These are phyloP conservation scores for Phylloscopus trochiloides DNA, from an alignment of 2,113 vertebrate genomes.

Conservation along the genomic window DNA sequence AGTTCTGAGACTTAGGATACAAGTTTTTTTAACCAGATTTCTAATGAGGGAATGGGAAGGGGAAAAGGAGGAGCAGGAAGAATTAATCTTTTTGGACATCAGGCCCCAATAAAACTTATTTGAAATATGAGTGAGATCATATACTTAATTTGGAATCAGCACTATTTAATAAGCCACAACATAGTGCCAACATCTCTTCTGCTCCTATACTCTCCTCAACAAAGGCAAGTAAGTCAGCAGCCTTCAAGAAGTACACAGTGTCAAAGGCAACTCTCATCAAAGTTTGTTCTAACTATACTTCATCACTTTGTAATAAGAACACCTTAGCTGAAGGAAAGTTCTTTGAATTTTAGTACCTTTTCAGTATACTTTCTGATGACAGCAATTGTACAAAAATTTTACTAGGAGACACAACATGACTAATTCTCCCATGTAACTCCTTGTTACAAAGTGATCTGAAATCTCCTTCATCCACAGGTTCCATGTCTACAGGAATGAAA, in stretches of 20 bases:
- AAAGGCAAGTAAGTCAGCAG: neutral
- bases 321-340: neutral
- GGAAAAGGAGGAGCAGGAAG: neutral
- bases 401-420: conserved; percentile 83
- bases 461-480: conserved; percentile 25
- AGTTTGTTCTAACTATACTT: neutral
- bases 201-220: neutral
- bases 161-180: neutral
- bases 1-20: neutral
- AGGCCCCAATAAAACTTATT: neutral
- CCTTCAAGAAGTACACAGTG: neutral
- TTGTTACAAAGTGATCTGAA: conserved; percentile 49
- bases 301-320: neutral
- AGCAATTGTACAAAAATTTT: conserved; percentile 84
- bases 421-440: conserved; percentile 77
- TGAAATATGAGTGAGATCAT: neutral
- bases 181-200: neutral
- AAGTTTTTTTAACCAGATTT: neutral
- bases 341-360: conserved; percentile 74
- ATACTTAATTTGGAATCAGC: neutral
- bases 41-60: neutral
- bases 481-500: neutral
- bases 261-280: neutral
- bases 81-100: neutral
- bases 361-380: conserved; percentile 74